A percentile compares a stretch with the other conserved stretches of the same genome.
These are phyloP conservation scores for Macquaria ambigua DNA, from an alignment of 2,113 vertebrate species.

Conservation along the genomic window DNA sequence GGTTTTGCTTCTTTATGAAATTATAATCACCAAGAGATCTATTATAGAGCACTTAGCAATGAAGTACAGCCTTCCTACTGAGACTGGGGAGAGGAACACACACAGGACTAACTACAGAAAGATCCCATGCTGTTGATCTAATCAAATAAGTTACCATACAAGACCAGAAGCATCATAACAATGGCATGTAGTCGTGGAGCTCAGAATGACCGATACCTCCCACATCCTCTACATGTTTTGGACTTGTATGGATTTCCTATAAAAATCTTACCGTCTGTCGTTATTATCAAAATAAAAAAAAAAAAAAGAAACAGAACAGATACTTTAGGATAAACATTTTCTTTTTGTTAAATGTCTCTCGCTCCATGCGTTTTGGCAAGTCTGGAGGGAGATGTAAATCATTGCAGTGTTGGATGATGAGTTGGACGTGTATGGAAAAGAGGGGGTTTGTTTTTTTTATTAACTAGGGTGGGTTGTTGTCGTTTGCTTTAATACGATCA, in stretches of 20 bases:
- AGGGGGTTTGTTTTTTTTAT: constrained; percentile 53
- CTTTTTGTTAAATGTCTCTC: constrained; percentile 50
- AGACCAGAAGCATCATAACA: constrained; percentile 81
- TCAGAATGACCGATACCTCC: constrained; percentile 70
- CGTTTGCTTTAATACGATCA: constrained; percentile 68
- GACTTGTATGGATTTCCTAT: constrained; percentile 77
- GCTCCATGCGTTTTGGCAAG: constrained; percentile 80
- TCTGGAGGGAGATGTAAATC: constrained; percentile 84
- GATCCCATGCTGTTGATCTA: constrained; percentile 86
- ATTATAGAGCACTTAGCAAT: constrained; percentile 87
- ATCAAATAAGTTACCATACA: constrained; percentile 83
- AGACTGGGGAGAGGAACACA: constrained; percentile 83
- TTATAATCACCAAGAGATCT: constrained; percentile 84
- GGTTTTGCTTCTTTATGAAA: constrained; percentile 83
- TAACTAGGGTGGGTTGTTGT: constrained; percentile 53
- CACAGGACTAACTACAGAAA: constrained; percentile 85
- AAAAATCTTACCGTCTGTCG: constrained; percentile 51
- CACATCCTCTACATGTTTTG: constrained; percentile 68
- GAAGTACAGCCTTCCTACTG: constrained; percentile 86
- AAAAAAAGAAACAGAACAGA: constrained; percentile 52
- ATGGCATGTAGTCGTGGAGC: constrained; percentile 75
- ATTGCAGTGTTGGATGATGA: constrained; percentile 77
- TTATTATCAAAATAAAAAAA: constrained; percentile 42
- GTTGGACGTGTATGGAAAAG: constrained; percentile 53
- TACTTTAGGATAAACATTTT: constrained; percentile 51